Evolutionary conservation across 2,888 invertebrate genomes (phyloP), one percentile per base, ranked within the genome.

Genomic region (Rhagophthalmus giganteus): DNA sequence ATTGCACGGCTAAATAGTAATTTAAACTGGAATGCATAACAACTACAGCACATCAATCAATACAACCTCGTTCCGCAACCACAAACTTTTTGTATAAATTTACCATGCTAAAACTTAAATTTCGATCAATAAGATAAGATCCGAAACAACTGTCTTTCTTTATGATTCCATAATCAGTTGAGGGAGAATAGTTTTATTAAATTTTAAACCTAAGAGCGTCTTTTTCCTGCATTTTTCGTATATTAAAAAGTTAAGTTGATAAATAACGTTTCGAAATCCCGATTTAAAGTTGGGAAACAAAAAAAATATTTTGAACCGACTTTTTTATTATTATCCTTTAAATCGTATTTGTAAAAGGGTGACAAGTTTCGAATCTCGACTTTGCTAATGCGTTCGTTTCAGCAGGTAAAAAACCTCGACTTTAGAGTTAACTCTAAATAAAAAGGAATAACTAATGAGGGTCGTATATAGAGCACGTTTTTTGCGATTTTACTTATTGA

Each of bases 371-470:
- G 27, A 27, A 30, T 30, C 16, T 39, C 25, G 5, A 11, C n/a
- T 7, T 26, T 13, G 15, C 16, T 39, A 41, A 41, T 41, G 25
- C 25, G 16, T 33, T 25, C 30, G 28, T 39, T 39, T 39, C 28
- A 15, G 15, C 9, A 39, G 16, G 28, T 16, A 28, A 39, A 39
- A 39, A 30, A 27, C 28, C 25, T 39, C n/a, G 27, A 39, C 15
- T 39, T 39, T 12, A 7, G 28, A 14, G 37, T 30, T 28, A 39
- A 39, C 28, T 39, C 11, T n/a, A 15, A 39, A 28, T 37, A 30
- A 30, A 39, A 30, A 39, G 28, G 28, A 27, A 39, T 39, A 39
- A 39, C 39, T 27, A 39, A 39, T 39, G 39, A 39, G 39, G 39
- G 39, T 30, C 25, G 13, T 13, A 14, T 39, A 14, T 20, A 39